These are phyloP conservation scores for Decapterus maruadsi DNA, from an alignment of 2,797 vertebrate species.

Conservation along the genomic window DNA sequence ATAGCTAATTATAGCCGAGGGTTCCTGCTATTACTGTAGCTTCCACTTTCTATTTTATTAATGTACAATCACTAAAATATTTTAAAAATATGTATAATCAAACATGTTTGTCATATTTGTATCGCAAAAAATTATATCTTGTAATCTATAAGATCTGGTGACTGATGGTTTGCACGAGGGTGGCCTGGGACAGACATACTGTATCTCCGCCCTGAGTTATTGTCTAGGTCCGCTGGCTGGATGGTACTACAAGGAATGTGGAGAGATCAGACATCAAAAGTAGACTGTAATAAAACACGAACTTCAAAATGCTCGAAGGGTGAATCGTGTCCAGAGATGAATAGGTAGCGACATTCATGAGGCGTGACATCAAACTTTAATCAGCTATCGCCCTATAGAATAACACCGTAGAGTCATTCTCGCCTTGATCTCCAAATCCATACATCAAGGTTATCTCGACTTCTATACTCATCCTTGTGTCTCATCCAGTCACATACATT, in stretches of 20 bases:
- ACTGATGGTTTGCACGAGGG: no score
- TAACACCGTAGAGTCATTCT: constrained; percentile 51
- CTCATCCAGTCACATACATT: constrained; percentile 40
- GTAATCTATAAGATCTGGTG: neutral
- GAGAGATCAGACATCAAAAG: constrained; percentile 63
- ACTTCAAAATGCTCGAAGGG: constrained; percentile 44
- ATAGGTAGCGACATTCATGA: constrained; percentile 52
- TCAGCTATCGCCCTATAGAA: constrained; percentile 41
- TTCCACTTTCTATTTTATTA: neutral
- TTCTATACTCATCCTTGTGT: constrained; percentile 46
- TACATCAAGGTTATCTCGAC: constrained; percentile 60
- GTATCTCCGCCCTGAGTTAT: neutral
- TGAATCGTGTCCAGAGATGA: constrained; percentile 48
- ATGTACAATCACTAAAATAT: no score
- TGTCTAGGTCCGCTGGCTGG: constrained; percentile 6
- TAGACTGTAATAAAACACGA: constrained; percentile 49
- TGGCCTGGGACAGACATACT: neutral
- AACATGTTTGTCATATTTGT: neutral
- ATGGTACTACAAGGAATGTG: constrained; percentile 50
- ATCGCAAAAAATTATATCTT: neutral
- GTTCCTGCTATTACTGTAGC: neutral
- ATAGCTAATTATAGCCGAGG: no score
- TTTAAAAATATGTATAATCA: no score
- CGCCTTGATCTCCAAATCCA: constrained; percentile 63
- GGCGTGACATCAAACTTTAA: constrained; percentile 59